These are phyloP conservation scores for Syrmaticus mikado DNA, from an alignment of 2,113 vertebrate species.

Conservation along the genomic window DNA sequence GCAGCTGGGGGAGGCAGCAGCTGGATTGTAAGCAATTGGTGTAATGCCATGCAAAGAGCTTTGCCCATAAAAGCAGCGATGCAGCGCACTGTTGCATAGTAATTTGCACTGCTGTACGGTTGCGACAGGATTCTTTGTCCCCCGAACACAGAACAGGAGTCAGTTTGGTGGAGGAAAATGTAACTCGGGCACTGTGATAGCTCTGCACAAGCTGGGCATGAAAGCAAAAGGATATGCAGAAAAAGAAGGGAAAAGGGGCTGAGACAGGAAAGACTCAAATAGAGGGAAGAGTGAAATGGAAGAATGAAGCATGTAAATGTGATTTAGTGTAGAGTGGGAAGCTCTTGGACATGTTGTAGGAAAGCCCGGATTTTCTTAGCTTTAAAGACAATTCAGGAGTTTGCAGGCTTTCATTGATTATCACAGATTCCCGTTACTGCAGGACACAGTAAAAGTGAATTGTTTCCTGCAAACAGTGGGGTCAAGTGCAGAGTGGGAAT, in stretches of 20 bases:
- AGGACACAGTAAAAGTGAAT: background rate
- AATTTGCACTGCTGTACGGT: rapidly evolving
- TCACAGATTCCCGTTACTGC: background rate
- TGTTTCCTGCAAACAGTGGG: background rate
- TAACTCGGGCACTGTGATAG: background rate
- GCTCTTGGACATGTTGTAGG: constrained; percentile 41
- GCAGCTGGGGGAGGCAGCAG: background rate
- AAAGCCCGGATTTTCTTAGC: constrained; percentile 46
- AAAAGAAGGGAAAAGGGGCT: constrained; percentile 25
- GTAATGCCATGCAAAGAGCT: background rate
- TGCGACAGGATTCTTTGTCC: background rate
- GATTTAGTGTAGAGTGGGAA: constrained; percentile 53
- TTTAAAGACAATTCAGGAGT: background rate
- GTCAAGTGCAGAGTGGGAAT: background rate
- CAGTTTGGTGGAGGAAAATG: background rate
- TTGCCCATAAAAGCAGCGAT: rapidly evolving
- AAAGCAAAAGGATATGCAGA: background rate
- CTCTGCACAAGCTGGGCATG: background rate
- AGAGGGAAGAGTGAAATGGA: constrained; percentile 58
- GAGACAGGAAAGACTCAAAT: constrained; percentile 24
- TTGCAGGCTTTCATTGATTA: background rate
- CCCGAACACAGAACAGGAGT: background rate
- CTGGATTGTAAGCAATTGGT: background rate
- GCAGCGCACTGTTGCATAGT: rapidly evolving
- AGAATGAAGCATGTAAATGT: constrained; percentile 33